A percentile compares a stretch with the other conserved stretches of the same genome.
Conservation (phyloP, 2,113 vertebrate species). For the Amazona guildingii region DNA sequence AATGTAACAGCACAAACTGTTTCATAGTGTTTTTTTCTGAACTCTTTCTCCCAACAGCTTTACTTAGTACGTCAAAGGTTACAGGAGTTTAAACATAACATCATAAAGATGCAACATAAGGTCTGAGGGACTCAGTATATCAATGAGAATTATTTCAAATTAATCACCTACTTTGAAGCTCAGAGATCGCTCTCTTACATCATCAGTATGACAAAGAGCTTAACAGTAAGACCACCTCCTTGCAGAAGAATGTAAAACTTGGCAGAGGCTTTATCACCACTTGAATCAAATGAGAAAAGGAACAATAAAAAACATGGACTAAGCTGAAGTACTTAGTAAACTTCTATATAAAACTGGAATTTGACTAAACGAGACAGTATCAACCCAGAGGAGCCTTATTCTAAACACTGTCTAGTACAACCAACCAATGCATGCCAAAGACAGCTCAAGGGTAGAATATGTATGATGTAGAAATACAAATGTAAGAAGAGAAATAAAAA, state of each 20-base stretch:
- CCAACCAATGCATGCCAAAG: neutral
- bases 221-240: neutral
- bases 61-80: neutral
- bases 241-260: neutral
- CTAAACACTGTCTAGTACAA: neutral
- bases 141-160: neutral
- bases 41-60: neutral
- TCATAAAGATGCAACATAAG: neutral
- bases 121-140: neutral
- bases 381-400: neutral
- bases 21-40: neutral
- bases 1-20: neutral
- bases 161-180: neutral
- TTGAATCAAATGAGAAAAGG: neutral
- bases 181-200: neutral
- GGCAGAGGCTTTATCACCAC: neutral
- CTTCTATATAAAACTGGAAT: neutral
- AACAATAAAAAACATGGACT: neutral
- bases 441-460: neutral
- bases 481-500: neutral
- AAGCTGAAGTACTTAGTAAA: neutral
- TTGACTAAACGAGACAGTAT: neutral
- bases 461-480: neutral
- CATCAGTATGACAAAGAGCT: neutral
- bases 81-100: neutral